Base-by-base conservation (phyloP, 2,113 vertebrate species). In the Macquaria ambigua region DNA sequence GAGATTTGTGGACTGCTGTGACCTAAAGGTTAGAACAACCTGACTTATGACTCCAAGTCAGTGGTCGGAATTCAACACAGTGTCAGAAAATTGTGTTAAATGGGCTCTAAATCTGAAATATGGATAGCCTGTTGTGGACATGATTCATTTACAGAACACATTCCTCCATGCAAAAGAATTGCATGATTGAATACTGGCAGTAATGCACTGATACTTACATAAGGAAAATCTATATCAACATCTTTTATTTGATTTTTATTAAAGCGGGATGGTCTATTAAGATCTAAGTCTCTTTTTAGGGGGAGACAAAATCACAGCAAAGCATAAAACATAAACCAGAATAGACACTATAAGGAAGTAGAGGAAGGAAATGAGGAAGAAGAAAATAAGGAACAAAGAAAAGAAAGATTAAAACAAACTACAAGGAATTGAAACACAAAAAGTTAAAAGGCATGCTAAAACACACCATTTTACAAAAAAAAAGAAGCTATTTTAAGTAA, bases 161-260 rank as follows among this genome's bases (percentile, higher is more conserved):
- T 58, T 62, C 7, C 10, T 69, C 20, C 11, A 28, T 16, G 34
- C 10, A 43, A 46, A 53, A 66, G 2, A 52, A 70, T 2, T 41
- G 37, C 21, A 43, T 69, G 12, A 55, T 53, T 39, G 43, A 77
- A 59, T 50, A 52, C 28, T 59, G 62, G 31, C 55, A 53, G 11
- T 31, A 52, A 20, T 64, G 64, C n/a, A 41, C 20, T 43, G 34
- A 77, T 76, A 52, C n/a, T 66, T 28, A 16, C 0, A 34, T n/a
- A 18, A 71, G 43, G 66, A 55, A 76, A 72, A 76, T 67, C 66
- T 53, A 71, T 71, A 18, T 15, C 8, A 37, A 0, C 6, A 50
- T 66, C 0, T 76, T 81, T 74, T 18, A 89, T 69, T 48, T 48
- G n/a, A 69, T 68, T 21, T 12, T 61, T 46, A 25, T 59, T 48